phyloP scores from a whole-genome alignment of 2,888 invertebrate species.

The Abrostola tripartita region DNA sequence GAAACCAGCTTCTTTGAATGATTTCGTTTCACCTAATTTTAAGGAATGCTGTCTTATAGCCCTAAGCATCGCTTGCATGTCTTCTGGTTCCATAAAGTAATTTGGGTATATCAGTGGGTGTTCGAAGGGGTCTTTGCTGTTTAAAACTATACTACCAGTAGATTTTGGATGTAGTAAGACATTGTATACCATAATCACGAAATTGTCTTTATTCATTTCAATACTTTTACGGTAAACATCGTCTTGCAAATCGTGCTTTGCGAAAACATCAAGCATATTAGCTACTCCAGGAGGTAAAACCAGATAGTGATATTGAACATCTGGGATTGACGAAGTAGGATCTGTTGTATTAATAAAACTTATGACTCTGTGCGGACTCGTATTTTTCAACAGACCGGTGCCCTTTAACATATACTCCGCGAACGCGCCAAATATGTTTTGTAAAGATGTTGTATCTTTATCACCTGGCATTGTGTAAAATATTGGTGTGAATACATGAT shows the following conservation, averaged over 20 bases:
- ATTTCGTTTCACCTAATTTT: conserved; percentile 65
- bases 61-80: conserved; percentile 74
- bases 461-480: conserved; percentile 69
- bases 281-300: conserved; percentile 64
- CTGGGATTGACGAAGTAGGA: conserved; percentile 65
- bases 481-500: conserved; percentile 81
- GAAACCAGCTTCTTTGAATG: conserved; percentile 66
- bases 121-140: conserved; percentile 89
- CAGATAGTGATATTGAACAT: conserved; percentile 72
- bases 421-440: conserved; percentile 68
- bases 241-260: conserved; percentile 64
- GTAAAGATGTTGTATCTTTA: conserved; percentile 60
- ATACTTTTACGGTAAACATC: conserved; percentile 64
- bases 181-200: conserved; percentile 82
- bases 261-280: conserved; percentile 66
- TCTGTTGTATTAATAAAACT: conserved; percentile 73
- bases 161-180: conserved; percentile 91
- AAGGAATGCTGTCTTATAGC: conserved; percentile 64
- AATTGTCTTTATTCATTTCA: conserved; percentile 66
- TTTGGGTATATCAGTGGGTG: conserved; percentile 90
- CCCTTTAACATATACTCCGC: conserved; percentile 81
- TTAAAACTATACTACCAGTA: conserved; percentile 90
- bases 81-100: conserved; percentile 88
- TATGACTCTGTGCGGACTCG: conserved; percentile 74
- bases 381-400: conserved; percentile 81